phyloP scores from a whole-genome alignment of 1,140 invertebrate genomes.

The Heliconius congener region DNA sequence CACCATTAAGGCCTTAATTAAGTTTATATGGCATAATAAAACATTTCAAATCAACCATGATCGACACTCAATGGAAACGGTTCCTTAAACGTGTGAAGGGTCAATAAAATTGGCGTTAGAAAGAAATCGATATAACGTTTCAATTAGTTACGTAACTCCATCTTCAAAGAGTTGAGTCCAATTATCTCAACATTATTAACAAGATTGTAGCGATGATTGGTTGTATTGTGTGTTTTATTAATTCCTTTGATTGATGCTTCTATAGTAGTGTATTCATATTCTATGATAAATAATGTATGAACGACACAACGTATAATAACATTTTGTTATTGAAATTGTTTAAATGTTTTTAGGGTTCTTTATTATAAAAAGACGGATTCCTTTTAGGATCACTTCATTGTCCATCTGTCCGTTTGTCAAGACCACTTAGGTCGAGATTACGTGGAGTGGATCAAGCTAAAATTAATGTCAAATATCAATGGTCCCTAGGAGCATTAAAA shows the following conservation, averaged over 20 bases:
- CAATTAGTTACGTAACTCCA: constrained; percentile 53
- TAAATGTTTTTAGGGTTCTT: too few relatives aligned
- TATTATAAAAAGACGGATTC: too few relatives aligned
- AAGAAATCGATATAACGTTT: constrained; percentile 49
- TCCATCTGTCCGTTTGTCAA: too few relatives aligned
- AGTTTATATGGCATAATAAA: neutral
- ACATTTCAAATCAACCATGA: neutral
- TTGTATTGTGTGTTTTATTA: constrained; percentile 51
- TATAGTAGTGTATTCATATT: neutral
- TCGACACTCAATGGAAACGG: neutral
- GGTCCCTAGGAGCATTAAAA: too few relatives aligned
- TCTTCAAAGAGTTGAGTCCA: constrained; percentile 44
- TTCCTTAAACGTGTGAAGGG: constrained; percentile 36
- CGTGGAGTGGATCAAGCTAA: too few relatives aligned
- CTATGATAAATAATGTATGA: neutral
- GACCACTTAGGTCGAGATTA: too few relatives aligned
- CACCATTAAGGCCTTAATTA: neutral
- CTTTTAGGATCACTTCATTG: too few relatives aligned
- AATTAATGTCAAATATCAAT: too few relatives aligned
- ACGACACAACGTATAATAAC: neutral
- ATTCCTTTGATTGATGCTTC: constrained; percentile 52
- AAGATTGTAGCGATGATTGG: constrained; percentile 48
- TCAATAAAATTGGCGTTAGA: constrained; percentile 45
- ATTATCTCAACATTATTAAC: constrained; percentile 58
- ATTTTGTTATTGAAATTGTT: neutral